Conservation (phyloP, 2,113 vertebrate species). For the Hypomesus transpacificus region DNA sequence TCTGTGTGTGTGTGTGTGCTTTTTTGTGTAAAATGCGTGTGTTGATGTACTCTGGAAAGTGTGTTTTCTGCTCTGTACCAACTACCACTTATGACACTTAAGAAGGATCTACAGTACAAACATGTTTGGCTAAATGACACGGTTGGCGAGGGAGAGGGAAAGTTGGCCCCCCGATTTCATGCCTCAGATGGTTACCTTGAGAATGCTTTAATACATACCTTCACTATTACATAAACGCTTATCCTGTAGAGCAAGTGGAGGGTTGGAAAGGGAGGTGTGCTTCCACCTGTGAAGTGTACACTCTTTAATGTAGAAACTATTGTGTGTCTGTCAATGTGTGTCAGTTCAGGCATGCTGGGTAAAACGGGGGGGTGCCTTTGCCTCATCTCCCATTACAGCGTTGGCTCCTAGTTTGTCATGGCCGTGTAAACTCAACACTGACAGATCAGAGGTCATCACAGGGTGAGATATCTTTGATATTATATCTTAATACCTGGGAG, state of each 20-base stretch:
- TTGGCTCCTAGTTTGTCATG: too few species aligned
- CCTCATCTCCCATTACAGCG: too few species aligned
- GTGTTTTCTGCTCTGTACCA: conserved; percentile 33
- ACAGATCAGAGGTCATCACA: too few species aligned
- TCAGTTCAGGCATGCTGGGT: too few species aligned
- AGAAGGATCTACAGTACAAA: conserved; percentile 54
- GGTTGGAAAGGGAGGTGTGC: too few species aligned
- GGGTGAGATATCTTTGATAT: too few species aligned
- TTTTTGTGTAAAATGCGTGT: background rate
- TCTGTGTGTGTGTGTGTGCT: background rate
- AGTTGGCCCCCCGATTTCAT: conserved; percentile 43
- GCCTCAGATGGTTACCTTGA: conserved; percentile 24
- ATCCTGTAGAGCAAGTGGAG: conserved; percentile 22
- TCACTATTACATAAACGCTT: conserved; percentile 22
- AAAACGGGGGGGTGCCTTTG: too few species aligned
- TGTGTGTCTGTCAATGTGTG: background rate
- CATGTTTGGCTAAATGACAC: conserved; percentile 57
- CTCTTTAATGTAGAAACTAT: background rate
- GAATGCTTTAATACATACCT: conserved; percentile 42
- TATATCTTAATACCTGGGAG: too few species aligned
- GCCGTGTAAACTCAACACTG: too few species aligned
- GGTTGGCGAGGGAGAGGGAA: conserved; percentile 48
- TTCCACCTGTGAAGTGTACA: too few species aligned
- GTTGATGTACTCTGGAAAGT: background rate
- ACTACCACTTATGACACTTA: conserved; percentile 49